Percentiles rank a stretch among this genome's conserved stretches.
These are phyloP conservation scores for Andrena marginata DNA, from an alignment of 2,888 invertebrate species.

Conservation along the genomic window DNA sequence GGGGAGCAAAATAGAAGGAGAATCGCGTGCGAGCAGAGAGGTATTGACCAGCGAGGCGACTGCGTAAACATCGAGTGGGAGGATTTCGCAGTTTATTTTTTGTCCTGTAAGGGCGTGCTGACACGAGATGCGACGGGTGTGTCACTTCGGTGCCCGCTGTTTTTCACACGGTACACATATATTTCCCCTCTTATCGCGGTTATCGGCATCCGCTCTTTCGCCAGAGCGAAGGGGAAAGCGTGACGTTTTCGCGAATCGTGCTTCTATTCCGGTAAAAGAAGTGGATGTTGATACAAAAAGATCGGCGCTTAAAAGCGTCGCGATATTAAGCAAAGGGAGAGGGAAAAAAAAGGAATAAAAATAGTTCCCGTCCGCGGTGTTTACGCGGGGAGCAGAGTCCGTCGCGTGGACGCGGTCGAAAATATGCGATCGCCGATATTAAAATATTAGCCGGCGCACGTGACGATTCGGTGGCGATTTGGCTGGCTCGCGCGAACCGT, in stretches of 20 bases:
- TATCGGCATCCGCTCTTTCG: slow-evolving; percentile 54
- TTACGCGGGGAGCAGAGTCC: neutral
- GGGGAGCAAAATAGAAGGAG: neutral
- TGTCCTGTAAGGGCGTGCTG: slow-evolving; percentile 28
- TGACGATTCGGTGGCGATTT: slow-evolving; percentile 1
- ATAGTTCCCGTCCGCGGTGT: neutral
- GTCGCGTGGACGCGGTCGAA: neutral
- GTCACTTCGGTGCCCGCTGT: neutral
- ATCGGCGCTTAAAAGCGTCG: neutral
- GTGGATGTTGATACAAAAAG: slow-evolving; percentile 3
- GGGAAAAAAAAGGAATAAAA: neutral
- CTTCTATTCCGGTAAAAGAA: slow-evolving; percentile 20
- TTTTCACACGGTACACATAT: neutral
- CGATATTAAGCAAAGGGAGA: neutral
- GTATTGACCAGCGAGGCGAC: slow-evolving; percentile 42
- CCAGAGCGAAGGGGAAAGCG: slow-evolving; percentile 16
- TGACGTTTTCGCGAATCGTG: slow-evolving; percentile 38
- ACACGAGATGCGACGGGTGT: slow-evolving; percentile 30
- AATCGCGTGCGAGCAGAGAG: slow-evolving; percentile 31
- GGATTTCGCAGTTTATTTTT: slow-evolving; percentile 35
- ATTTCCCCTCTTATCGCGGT: slow-evolving; percentile 45
- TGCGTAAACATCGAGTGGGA: slow-evolving; percentile 43
- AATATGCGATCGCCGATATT: neutral
- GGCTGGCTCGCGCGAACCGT: slow-evolving; percentile 15
- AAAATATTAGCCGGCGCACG: neutral